Conservation (phyloP, 2,888 invertebrate species). For the Ceratothoa steindachneri region DNA sequence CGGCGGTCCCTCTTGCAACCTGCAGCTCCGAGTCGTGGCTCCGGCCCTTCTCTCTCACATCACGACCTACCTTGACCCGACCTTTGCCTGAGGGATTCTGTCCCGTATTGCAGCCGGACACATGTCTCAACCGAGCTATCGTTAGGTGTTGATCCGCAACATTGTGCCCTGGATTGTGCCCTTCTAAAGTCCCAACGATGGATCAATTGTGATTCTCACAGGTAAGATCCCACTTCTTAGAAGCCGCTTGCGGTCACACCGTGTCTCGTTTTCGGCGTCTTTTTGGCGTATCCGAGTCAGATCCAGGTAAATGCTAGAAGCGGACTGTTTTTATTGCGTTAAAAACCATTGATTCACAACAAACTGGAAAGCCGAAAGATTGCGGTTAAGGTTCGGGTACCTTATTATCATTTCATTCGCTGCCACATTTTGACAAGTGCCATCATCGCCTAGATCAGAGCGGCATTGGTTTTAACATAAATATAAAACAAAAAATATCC, state of each 20-base stretch:
- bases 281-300: too few species aligned
- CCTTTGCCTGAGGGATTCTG: not conserved
- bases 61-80: not conserved
- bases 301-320: too few species aligned
- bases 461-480: too few species aligned
- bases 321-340: too few species aligned
- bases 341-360: too few species aligned
- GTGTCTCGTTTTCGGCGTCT: too few species aligned
- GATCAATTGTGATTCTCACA: constrained; percentile 1
- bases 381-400: too few species aligned
- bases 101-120: not conserved
- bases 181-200: constrained; percentile 2
- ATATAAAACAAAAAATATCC: too few species aligned
- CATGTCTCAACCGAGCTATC: not conserved
- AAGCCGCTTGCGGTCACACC: not conserved
- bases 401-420: too few species aligned
- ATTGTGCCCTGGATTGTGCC: not conserved
- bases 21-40: not conserved
- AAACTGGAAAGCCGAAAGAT: too few species aligned
- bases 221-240: not conserved
- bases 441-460: too few species aligned
- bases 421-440: too few species aligned
- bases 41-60: not conserved
- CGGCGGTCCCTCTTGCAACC: not conserved
- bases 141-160: not conserved